Evolutionary conservation across 30 jellyfish, hydroid and myxozoan genomes (phyloP), one percentile per base, ranked within the genome.

Genomic region (Aurelia aurita complex sp. Pacific): DNA sequence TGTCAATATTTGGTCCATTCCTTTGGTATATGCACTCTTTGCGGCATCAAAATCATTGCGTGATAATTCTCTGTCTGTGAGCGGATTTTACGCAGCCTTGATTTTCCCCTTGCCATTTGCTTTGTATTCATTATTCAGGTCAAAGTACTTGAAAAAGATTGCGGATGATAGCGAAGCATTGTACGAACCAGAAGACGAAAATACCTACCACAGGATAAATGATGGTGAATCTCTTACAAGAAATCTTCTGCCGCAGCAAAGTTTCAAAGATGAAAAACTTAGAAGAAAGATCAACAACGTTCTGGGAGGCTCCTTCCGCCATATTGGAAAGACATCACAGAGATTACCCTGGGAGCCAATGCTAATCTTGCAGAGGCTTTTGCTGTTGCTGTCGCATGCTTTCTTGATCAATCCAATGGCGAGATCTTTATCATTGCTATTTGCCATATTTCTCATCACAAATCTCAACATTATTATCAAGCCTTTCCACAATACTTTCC

Each of bases 31-130:
- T 62, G 46, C 68, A n/a, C 55, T 77, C 12, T 38, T 23, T 61
- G n/a, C 34, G 34, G 46, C 73, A 15, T 42, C 75, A 5, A 32
- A 35, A 33, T 23, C 55, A 9, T 19, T 77, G 46, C 34, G 18
- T 19, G n/a, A 42, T 18, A 46, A 36, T 15, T n/a, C 73, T 10
- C 23, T 77, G 11, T 34, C 52, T 7, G 67, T 77, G 53, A 33
- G 50, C 9, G 87, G 87, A 14, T 35, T 77, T 33, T 77, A 77
- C 64, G 16, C 62, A 17, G 87, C 87, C 15, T 36, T 77, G 46
- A 50, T 77, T 5, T 62, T 77, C 23, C 87, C 87, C 9, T 57
- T 77, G 63, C 87, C 87, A 14, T 77, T 57, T 33, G 5, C 43
- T 35, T 4, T 77, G 4, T 77, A 10, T 35, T 18, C 77, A 15